Evolutionary conservation across 2,888 invertebrate species (phyloP).

Genomic region (Machimus rusticus): DNA sequence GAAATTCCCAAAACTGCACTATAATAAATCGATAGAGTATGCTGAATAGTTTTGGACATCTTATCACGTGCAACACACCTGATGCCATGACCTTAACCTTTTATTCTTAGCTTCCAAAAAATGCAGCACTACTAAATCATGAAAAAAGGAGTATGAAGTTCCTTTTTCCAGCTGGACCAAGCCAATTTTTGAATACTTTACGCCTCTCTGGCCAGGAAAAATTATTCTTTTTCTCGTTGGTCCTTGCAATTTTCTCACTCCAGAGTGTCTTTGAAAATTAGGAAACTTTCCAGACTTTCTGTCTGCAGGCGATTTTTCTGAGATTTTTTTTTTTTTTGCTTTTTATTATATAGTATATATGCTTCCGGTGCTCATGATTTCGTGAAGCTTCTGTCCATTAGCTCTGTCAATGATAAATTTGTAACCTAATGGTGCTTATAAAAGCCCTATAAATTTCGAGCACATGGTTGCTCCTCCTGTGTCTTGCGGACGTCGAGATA

Average conservation of each 20-base stretch:
- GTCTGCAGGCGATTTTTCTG: constrained; percentile 1
- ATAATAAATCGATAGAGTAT: too few species aligned
- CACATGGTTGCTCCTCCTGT: background rate
- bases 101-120: background rate
- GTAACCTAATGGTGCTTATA: constrained; percentile 15
- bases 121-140: background rate
- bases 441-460: background rate
- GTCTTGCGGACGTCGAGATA: background rate
- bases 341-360: background rate
- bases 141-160: background rate
- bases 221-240: background rate
- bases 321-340: background rate
- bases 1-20: too few species aligned
- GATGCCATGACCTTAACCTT: background rate
- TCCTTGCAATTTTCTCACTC: background rate
- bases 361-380: background rate
- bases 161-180: background rate
- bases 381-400: background rate
- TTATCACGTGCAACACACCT: background rate
- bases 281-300: constrained; percentile 2
- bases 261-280: background rate
- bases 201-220: background rate
- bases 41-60: too few species aligned
- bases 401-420: constrained; percentile 11
- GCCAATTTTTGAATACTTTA: background rate